Percentiles rank a stretch among this genome's conserved stretches.
These are phyloP conservation scores for Galemys pyrenaicus DNA, from an alignment of 2,113 vertebrate species.

Conservation along the genomic window DNA sequence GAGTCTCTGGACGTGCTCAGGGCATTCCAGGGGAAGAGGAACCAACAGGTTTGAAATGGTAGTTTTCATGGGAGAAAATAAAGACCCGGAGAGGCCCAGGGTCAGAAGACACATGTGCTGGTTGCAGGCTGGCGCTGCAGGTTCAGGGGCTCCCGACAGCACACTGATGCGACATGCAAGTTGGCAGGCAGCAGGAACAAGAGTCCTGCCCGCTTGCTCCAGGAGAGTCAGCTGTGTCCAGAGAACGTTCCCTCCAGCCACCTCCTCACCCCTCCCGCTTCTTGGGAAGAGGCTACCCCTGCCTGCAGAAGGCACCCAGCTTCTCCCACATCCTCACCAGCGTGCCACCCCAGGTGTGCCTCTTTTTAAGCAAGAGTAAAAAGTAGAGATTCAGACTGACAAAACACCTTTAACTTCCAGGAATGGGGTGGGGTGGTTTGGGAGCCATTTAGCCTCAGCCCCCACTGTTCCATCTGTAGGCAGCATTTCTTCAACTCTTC, in stretches of 20 bases:
- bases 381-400: background rate
- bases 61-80: background rate
- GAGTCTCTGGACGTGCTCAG: background rate
- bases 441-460: background rate
- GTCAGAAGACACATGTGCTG: background rate
- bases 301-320: background rate
- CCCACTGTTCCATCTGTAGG: background rate
- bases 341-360: accelerated
- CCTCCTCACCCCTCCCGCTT: background rate
- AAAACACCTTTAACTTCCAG: background rate
- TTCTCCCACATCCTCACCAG: background rate
- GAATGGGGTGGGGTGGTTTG: too few relatives aligned
- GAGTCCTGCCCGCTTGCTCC: background rate
- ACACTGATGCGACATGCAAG: background rate
- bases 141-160: background rate
- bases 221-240: background rate
- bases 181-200: background rate
- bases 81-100: background rate
- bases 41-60: background rate
- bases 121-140: background rate
- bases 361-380: background rate
- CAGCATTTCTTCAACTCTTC: background rate
- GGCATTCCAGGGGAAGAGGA: background rate
- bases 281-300: too few relatives aligned
- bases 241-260: background rate